Conservation (phyloP, 1,140 invertebrate genomes). For the Contarinia nasturtii region DNA sequence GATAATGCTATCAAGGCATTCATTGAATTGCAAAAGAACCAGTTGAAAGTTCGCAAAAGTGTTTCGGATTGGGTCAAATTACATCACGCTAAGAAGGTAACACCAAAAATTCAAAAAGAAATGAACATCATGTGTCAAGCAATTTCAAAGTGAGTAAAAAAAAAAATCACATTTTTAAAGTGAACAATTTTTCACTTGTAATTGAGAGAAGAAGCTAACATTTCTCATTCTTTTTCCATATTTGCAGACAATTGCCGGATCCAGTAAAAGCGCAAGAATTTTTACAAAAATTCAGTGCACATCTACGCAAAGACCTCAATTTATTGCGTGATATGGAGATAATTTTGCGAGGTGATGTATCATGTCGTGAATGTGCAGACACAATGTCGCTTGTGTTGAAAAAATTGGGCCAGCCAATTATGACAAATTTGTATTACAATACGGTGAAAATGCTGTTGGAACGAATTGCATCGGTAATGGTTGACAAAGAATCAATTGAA, state of each 20-base stretch:
- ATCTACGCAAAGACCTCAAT: conserved; percentile 58
- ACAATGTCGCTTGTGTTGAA: conserved; percentile 58
- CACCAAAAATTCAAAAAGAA: conserved; percentile 45
- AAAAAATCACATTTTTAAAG: too few relatives aligned
- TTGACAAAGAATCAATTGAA: conserved; percentile 71
- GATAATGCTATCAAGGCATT: conserved; percentile 92
- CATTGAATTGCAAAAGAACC: conserved; percentile 84
- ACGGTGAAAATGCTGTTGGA: conserved; percentile 89
- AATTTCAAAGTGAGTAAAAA: conserved; percentile 19
- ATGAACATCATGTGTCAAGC: conserved; percentile 30
- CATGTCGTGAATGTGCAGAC: conserved; percentile 77
- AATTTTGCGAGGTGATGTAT: conserved; percentile 68
- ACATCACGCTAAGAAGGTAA: conserved; percentile 38
- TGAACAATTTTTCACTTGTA: too few relatives aligned
- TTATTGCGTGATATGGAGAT: conserved; percentile 70
- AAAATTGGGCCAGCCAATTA: conserved; percentile 79
- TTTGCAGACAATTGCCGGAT: conserved; percentile 51
- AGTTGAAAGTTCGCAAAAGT: conserved; percentile 62
- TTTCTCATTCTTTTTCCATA: not conserved
- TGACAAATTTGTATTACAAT: conserved; percentile 89
- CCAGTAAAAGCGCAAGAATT: conserved; percentile 85
- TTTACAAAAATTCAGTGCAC: conserved; percentile 67
- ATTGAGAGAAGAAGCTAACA: not conserved
- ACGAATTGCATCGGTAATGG: conserved; percentile 84
- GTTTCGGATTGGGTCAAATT: conserved; percentile 74